Percentiles rank a stretch among this genome's conserved stretches.
These are phyloP conservation scores for Muntiacus muntjak DNA, from an alignment of 2,113 vertebrate genomes.

Conservation along the genomic window DNA sequence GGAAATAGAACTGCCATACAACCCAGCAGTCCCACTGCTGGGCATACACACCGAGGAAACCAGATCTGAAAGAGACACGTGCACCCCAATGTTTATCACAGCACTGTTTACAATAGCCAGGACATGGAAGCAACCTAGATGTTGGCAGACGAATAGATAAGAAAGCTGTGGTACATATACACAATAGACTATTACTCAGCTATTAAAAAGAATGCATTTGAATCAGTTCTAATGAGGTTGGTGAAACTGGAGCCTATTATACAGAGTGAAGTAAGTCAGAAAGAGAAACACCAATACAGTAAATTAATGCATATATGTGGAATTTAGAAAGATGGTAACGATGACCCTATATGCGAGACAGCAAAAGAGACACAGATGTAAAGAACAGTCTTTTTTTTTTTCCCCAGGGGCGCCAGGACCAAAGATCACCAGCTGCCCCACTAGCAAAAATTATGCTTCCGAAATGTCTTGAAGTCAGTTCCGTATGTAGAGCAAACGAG, in stretches of 20 bases:
- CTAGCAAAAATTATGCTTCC: no score
- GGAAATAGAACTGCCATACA: background rate
- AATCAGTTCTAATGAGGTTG: background rate
- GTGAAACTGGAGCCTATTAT: background rate
- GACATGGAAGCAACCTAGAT: background rate
- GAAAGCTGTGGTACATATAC: background rate
- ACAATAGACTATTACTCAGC: background rate
- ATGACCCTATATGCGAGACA: background rate
- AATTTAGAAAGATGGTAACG: background rate
- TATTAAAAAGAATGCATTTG: background rate
- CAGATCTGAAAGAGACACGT: background rate
- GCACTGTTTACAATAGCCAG: background rate
- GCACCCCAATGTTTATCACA: background rate
- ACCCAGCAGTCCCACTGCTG: background rate
- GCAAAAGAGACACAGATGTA: background rate
- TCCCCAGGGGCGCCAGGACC: no score
- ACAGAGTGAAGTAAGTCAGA: background rate
- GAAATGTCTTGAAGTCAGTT: no score
- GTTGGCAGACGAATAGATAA: background rate
- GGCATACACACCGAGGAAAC: accelerated
- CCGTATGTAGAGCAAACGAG: no score
- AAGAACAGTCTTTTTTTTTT: background rate
- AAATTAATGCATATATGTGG: background rate
- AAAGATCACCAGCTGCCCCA: no score
- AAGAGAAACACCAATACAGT: background rate